Base-by-base conservation (phyloP, 2,797 vertebrate species). In the Cossypha caffra region DNA sequence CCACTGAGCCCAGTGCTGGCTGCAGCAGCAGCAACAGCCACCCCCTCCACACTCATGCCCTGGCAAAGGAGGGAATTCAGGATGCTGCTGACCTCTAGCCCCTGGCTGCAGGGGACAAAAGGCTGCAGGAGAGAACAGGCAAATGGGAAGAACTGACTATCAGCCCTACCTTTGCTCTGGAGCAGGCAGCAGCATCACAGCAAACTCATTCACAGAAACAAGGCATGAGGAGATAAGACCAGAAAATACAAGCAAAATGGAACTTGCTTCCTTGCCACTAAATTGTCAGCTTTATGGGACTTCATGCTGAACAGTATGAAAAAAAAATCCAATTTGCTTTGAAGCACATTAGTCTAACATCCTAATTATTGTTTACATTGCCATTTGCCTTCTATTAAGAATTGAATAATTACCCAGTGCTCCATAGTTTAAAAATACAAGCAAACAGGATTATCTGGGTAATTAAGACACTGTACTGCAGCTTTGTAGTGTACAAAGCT, bases 371-470 rank as follows among this genome's bases (percentile, higher is more conserved):
- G 98, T 98, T 98, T 98, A 98, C 98, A 98, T 97, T 98, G 97
- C 97, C 98, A 98, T 98, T 98, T 98, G 98, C 97, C 98, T 98
- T 98, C 97, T 98, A 98, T 98, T 98, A 98, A 98, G 98, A 98
- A 98, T 98, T 98, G 98, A 98, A 98, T 98, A 98, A 98, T 98
- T 98, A 98, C 97, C 96, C 97, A 96, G 97, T n/a, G 40, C 97
- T 98, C 97, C 97, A 97, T 98, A 98, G 98, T 98, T 98, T 98
- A 97, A 98, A 98, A 98, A 98, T 98, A 98, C 98, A 98, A 97
- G 97, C 97, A 98, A 99, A 98, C 98, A 98, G 98, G 98, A 98
- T 98, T 98, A 98, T 96, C 97, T 98, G 98, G 98, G 98, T 98
- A 98, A 98, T 99, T 99, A 98, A 98, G 97, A 98, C 96, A 97